Evolutionary conservation across 2,888 invertebrate genomes (phyloP), one percentile per base, ranked within the genome.

Genomic region (Chironomus tentans): DNA sequence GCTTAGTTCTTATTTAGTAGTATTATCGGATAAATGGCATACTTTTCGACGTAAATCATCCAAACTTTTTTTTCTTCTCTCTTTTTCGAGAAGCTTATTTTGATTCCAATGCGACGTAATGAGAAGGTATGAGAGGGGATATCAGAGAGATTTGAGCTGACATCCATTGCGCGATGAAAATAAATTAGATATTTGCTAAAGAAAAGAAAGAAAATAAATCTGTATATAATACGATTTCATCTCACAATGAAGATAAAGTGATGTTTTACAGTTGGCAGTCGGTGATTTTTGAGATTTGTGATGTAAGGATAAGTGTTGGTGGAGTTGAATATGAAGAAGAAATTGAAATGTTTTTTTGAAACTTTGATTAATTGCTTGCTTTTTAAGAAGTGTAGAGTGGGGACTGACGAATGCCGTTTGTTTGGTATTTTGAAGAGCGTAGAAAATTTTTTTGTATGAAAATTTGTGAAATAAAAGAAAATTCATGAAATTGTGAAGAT

Each of bases 11-110:
- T 24, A 50, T 21, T 21, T 18, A 24, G 15, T 46, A 21, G 22
- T 50, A 22, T 24, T 22, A 18, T 38, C 15, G 56, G 56, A 70
- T 70, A 48, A 70, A 70, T 70, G 70, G 70, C 22, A 22, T 50
- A 70, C 56, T 70, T 50, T 48, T 70, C 7, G 21, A 72, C 61
- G 46, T 72, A 72, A 72, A 72, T 72, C 72, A 72, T 70, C 24
- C 12, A 68, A 56, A 7, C 10, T 38, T 38, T 38, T 38, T 38
- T 38, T 10, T 10, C 2, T 38, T 38, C 5, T 28, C 28, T 28
- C 24, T 24, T 24, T 24, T 28, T 15, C 56, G 15, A 56, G 15
- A 18, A 56, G 56, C 56, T 56, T 56, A 56, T 56, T 15, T 56
- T 15, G 15, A 56, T 18, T 15, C 13, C 50, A 50, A 38, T 10